These are phyloP conservation scores for Sinosuthora webbiana DNA, from an alignment of 2,113 vertebrate species.

Conservation along the genomic window DNA sequence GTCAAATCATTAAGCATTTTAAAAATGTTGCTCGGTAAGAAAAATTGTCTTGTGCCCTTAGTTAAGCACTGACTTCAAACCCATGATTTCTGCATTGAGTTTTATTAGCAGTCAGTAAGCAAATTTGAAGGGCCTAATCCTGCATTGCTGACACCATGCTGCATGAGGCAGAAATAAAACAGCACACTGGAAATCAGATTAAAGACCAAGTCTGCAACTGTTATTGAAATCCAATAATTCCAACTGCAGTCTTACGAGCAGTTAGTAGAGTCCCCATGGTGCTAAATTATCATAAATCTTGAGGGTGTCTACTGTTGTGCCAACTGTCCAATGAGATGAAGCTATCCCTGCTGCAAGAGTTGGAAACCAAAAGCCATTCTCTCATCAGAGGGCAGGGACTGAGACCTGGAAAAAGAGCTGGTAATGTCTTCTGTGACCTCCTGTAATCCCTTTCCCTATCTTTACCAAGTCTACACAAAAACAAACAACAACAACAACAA, in stretches of 20 bases:
- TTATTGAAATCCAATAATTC: slow-evolving; percentile 63
- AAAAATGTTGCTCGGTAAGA: not conserved
- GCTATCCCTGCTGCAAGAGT: not conserved
- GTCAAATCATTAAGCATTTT: not conserved
- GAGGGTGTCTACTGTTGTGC: not conserved
- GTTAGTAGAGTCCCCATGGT: slow-evolving; percentile 51
- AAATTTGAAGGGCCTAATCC: slow-evolving; percentile 37
- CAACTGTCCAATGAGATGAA: slow-evolving; percentile 1
- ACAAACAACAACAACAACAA: too few species aligned
- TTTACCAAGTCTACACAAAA: not conserved
- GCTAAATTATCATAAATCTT: slow-evolving; percentile 60
- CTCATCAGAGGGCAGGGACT: not conserved
- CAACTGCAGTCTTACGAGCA: slow-evolving; percentile 57
- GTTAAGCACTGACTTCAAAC: slow-evolving; percentile 1
- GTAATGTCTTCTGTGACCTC: not conserved
- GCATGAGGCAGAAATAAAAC: slow-evolving; percentile 52
- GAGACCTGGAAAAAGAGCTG: not conserved
- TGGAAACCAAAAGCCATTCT: slow-evolving; percentile 12
- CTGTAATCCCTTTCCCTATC: not conserved
- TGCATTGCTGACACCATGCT: slow-evolving; percentile 27
- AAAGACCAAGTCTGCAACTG: slow-evolving; percentile 59
- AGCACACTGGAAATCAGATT: slow-evolving; percentile 63
- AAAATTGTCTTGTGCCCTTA: not conserved
- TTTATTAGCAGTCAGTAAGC: slow-evolving; percentile 21
- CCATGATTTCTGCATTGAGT: not conserved